Percentiles rank a stretch among this genome's conserved stretches.
These are phyloP conservation scores for Regulus satrapa DNA, from an alignment of 2,113 vertebrate genomes.

Conservation along the genomic window DNA sequence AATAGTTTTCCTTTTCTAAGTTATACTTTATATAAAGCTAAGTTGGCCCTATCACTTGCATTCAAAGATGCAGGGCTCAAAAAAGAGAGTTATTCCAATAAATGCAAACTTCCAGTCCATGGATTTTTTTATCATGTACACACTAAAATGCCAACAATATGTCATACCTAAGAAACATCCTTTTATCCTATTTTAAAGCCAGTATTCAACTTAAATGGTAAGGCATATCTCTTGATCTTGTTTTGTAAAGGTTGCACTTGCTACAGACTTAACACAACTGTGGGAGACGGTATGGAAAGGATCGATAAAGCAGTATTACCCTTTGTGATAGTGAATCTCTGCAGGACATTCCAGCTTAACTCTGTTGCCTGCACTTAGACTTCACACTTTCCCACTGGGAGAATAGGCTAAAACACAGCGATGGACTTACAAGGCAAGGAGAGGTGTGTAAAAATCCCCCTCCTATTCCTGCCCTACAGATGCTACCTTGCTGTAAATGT, in stretches of 20 bases:
- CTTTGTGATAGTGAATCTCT: slow-evolving; percentile 68
- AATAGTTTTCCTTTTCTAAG: neutral
- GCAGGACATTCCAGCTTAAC: slow-evolving; percentile 69
- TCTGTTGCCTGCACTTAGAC: slow-evolving; percentile 35
- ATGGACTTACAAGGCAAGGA: neutral
- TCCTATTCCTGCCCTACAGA: neutral
- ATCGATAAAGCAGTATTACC: slow-evolving; percentile 74
- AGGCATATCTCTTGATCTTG: slow-evolving; percentile 71
- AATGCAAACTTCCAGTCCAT: neutral
- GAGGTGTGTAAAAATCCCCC: neutral
- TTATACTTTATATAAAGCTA: neutral
- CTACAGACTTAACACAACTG: slow-evolving; percentile 68
- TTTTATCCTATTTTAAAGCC: slow-evolving; percentile 64
- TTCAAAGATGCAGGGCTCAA: neutral
- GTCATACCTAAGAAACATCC: slow-evolving; percentile 48
- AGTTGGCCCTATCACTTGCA: neutral
- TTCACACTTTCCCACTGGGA: slow-evolving; percentile 57
- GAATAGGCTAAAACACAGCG: neutral
- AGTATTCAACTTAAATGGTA: slow-evolving; percentile 68
- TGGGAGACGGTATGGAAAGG: slow-evolving; percentile 64
- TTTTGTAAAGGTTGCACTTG: slow-evolving; percentile 74
- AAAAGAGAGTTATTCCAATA: neutral
- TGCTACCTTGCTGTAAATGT: neutral
- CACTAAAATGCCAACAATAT: slow-evolving; percentile 65
- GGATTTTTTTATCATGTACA: slow-evolving; percentile 59